Conservation (phyloP, 2,797 vertebrate species). For the Numenius phaeopus region DNA sequence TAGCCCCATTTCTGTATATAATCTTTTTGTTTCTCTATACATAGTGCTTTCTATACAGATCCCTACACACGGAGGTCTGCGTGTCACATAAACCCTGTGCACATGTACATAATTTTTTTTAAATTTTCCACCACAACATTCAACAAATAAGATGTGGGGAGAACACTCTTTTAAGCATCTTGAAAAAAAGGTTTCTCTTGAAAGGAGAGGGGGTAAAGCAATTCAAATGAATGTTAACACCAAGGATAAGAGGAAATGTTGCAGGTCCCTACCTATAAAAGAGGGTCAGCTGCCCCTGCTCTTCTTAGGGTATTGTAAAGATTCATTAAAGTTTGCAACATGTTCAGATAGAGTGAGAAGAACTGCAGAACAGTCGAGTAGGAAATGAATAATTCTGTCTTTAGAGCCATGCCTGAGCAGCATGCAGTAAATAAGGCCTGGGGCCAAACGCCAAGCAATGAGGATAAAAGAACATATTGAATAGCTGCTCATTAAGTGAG, state of each 20-base stretch:
- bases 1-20: not conserved
- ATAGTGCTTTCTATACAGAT: not conserved
- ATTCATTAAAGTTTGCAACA: slow-evolving; percentile 31
- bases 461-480: slow-evolving; percentile 73
- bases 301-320: not conserved
- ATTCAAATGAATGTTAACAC: not conserved
- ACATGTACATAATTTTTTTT: not conserved
- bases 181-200: not conserved
- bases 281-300: not conserved
- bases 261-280: not conserved
- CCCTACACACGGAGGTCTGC: not conserved
- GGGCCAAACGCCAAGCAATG: slow-evolving; percentile 62
- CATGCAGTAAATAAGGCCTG: slow-evolving; percentile 68
- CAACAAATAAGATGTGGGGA: not conserved
- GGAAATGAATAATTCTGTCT: slow-evolving; percentile 71
- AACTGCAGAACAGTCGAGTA: slow-evolving; percentile 6
- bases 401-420: slow-evolving; percentile 48
- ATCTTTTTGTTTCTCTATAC: not conserved
- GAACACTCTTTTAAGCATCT: not conserved
- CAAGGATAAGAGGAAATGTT: not conserved
- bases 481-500: slow-evolving; percentile 71
- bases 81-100: not conserved
- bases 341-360: not conserved
- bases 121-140: not conserved
- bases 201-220: not conserved